phyloP scores from a whole-genome alignment of 2,113 vertebrate species.

The Melanocharis versteri region DNA sequence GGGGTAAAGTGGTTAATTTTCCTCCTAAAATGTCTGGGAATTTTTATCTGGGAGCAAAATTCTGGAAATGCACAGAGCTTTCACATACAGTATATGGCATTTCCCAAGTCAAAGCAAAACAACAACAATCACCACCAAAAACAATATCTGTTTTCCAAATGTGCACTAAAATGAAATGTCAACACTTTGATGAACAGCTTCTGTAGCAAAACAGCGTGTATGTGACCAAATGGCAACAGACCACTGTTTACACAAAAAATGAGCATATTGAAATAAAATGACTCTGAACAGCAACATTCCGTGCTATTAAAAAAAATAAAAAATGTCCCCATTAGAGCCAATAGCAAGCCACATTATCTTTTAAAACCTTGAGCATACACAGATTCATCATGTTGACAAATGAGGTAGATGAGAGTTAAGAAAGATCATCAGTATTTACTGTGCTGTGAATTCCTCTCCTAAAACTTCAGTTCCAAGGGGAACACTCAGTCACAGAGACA shows the following conservation, averaged over 20 bases:
- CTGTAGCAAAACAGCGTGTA: not conserved
- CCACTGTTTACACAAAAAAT: not conserved
- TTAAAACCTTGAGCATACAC: not conserved
- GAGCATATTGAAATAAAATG: not conserved
- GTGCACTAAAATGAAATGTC: constrained; percentile 10
- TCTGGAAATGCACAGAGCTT: not conserved
- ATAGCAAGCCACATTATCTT: not conserved
- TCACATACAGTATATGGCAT: not conserved
- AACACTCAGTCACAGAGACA: not conserved
- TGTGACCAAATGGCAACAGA: not conserved
- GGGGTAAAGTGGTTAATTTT: not conserved
- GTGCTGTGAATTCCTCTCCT: not conserved
- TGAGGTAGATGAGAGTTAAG: not conserved
- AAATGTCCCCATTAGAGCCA: not conserved
- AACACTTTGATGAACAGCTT: constrained; percentile 15
- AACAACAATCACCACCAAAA: not conserved
- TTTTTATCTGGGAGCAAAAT: not conserved
- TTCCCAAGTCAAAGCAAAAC: not conserved
- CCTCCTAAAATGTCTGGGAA: not conserved
- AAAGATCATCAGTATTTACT: not conserved
- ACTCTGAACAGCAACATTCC: not conserved
- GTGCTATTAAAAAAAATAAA: not conserved
- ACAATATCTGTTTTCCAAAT: not conserved
- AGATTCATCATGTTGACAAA: constrained; percentile 22
- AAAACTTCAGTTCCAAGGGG: not conserved